phyloP scores from a whole-genome alignment of 1,140 invertebrate species.

The Gerris buenoi region DNA sequence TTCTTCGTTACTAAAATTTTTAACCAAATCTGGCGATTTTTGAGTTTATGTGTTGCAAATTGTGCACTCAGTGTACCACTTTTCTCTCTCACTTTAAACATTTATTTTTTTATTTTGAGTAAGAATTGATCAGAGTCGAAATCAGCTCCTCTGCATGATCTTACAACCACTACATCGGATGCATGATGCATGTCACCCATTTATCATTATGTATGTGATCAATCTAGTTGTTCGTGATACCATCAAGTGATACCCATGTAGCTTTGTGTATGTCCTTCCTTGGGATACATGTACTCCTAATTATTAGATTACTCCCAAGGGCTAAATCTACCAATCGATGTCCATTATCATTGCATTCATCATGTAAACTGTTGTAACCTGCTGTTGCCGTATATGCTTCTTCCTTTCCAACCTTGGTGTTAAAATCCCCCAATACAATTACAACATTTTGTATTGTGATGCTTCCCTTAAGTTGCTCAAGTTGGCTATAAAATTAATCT shows the following conservation, averaged over 20 bases:
- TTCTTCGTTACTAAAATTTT: constrained; percentile 1
- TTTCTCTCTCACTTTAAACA: not conserved
- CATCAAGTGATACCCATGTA: constrained; percentile 10
- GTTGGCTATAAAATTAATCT: constrained; percentile 11
- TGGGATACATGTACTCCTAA: not conserved
- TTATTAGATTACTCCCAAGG: not conserved
- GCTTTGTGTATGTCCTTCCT: too few relatives aligned
- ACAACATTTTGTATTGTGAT: constrained; percentile 7
- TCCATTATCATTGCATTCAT: not conserved
- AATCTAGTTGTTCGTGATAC: constrained; percentile 16
- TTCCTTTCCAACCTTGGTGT: too few relatives aligned
- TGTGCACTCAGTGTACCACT: constrained; percentile 2
- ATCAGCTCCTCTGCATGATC: constrained; percentile 14
- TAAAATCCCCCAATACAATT: constrained; percentile 15
- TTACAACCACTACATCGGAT: constrained; percentile 10
- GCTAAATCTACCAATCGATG: not conserved
- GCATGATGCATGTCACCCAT: constrained; percentile 8
- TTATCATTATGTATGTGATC: constrained; percentile 19
- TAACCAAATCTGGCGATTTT: not conserved
- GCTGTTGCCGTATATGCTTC: not conserved
- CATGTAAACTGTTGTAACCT: not conserved
- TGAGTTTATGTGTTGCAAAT: constrained; percentile 1
- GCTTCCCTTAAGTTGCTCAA: constrained; percentile 6
- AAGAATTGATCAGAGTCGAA: constrained; percentile 15
- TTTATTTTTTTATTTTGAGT: constrained; percentile 11